Evolutionary conservation across 2,888 invertebrate genomes (phyloP).

Genomic region (Patella depressa): DNA sequence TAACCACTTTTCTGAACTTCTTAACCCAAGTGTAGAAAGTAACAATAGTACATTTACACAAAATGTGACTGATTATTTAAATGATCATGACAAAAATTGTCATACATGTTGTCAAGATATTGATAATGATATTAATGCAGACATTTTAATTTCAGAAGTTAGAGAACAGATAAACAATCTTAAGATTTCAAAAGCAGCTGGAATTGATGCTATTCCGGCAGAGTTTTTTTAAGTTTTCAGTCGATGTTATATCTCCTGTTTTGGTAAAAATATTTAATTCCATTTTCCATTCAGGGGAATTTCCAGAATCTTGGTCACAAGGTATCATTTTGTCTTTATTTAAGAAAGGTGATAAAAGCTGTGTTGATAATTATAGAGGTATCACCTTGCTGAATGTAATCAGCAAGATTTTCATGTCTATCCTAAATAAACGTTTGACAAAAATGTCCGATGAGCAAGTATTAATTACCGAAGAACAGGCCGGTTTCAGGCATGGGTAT

Average conservation of each 20-base stretch:
- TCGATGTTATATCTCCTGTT: background rate
- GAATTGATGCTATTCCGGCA: slow-evolving; percentile 6
- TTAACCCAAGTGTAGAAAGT: background rate
- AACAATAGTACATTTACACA: background rate
- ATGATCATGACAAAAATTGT: background rate
- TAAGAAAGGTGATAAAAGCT: background rate
- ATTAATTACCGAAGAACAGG: background rate
- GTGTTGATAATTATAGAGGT: background rate
- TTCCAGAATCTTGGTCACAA: slow-evolving; percentile 1
- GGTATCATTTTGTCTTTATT: background rate
- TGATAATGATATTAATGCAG: background rate
- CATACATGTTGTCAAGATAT: background rate
- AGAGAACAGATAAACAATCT: background rate
- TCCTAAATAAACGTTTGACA: background rate
- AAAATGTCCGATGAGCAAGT: background rate
- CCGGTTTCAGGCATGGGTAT: background rate
- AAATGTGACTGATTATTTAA: background rate
- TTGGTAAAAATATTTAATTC: background rate
- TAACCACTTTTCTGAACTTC: background rate
- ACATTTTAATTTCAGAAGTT: background rate
- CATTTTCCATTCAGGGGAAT: background rate
- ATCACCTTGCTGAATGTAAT: background rate
- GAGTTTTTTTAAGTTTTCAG: background rate
- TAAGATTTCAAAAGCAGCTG: slow-evolving; percentile 2
- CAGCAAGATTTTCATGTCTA: background rate